These are phyloP conservation scores for Aethes cnicana DNA, from an alignment of 2,888 invertebrate species.

Conservation along the genomic window DNA sequence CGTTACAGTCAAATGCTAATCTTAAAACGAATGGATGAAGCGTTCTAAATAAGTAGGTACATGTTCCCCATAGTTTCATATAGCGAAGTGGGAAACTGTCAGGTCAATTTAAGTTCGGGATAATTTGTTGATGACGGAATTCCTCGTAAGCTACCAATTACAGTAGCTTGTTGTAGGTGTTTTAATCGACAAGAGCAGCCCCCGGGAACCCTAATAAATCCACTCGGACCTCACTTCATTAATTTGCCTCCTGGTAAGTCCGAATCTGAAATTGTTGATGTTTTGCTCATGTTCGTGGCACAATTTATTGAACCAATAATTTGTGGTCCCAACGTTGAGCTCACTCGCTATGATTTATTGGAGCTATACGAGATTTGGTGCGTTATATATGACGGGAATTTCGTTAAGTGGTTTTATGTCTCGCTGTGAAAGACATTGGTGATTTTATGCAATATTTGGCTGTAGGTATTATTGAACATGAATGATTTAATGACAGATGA, in stretches of 20 bases:
- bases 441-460: background rate
- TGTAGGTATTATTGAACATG: background rate
- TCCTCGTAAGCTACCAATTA: constrained; percentile 34
- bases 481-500: background rate
- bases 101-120: background rate
- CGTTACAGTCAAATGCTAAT: too few relatives aligned
- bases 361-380: constrained; percentile 26
- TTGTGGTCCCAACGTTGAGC: constrained; percentile 57
- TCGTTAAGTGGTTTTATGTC: constrained; percentile 19
- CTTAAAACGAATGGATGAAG: too few relatives aligned
- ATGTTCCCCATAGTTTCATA: too few relatives aligned
- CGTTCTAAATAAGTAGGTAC: too few relatives aligned
- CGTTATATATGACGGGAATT: constrained; percentile 46
- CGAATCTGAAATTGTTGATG: constrained; percentile 76
- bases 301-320: constrained; percentile 70
- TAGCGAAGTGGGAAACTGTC: too few relatives aligned
- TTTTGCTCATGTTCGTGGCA: constrained; percentile 69
- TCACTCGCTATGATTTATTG: constrained; percentile 50
- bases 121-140: constrained; percentile 12
- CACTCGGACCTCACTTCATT: constrained; percentile 68
- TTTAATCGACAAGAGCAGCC: constrained; percentile 52
- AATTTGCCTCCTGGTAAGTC: constrained; percentile 69
- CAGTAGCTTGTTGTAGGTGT: constrained; percentile 33
- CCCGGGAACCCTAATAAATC: constrained; percentile 68
- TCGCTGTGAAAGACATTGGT: constrained; percentile 1